These are phyloP conservation scores for Bujurquina vittata DNA, from an alignment of 2,113 vertebrate genomes.

Conservation along the genomic window DNA sequence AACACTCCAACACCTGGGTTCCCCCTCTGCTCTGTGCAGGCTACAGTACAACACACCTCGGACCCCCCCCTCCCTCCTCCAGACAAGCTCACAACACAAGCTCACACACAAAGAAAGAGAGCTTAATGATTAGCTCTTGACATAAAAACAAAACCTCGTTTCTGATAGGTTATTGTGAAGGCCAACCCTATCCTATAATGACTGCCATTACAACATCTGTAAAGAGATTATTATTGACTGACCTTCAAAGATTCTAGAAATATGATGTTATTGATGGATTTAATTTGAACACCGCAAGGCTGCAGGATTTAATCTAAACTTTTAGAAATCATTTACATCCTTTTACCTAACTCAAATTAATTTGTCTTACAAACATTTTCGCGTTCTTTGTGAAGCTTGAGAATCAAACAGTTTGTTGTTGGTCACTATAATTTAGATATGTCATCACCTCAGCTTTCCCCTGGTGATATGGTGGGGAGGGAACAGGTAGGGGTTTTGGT, in stretches of 20 bases:
- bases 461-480: no score
- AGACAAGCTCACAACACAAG: conserved; percentile 32
- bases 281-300: conserved; percentile 32
- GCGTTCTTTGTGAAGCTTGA: conserved; percentile 17
- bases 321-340: conserved; percentile 21
- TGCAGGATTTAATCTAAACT: conserved; percentile 1
- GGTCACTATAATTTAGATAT: conserved; percentile 62
- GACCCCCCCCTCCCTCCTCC: background rate
- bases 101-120: conserved; percentile 30
- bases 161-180: conserved; percentile 40
- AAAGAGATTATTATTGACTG: conserved; percentile 64
- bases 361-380: conserved; percentile 29
- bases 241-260: conserved; percentile 59
- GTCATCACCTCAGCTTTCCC: conserved; percentile 4
- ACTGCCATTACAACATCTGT: conserved; percentile 58
- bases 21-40: conserved; percentile 81
- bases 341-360: conserved; percentile 8
- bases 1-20: conserved; percentile 83
- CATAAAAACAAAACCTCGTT: conserved; percentile 47
- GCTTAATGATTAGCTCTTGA: conserved; percentile 53
- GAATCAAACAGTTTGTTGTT: conserved; percentile 66
- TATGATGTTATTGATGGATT: conserved; percentile 40
- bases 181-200: conserved; percentile 52
- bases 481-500: no score
- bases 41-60: conserved; percentile 76